Evolutionary conservation across 2,797 vertebrate species (phyloP).

Genomic region (Sphaeramia orbicularis): DNA sequence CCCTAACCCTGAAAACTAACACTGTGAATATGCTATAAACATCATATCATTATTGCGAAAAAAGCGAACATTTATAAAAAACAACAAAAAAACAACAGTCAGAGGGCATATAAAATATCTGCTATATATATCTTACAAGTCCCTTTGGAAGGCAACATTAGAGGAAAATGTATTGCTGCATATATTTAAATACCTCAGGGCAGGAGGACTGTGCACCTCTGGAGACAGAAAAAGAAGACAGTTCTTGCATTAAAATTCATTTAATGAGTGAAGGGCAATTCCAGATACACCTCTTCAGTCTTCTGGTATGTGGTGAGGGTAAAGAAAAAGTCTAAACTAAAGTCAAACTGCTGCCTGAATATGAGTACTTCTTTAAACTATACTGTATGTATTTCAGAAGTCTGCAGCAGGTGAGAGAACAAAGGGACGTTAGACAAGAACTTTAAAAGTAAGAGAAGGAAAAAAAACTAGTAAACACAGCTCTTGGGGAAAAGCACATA

Average conservation of each 20-base stretch:
- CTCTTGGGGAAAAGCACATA: slow-evolving; percentile 9
- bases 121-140: slow-evolving; percentile 1
- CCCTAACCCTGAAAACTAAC: too few relatives aligned
- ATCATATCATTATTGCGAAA: neutral
- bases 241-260: slow-evolving; percentile 12
- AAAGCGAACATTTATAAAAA: too few relatives aligned
- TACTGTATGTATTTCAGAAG: slow-evolving; percentile 1
- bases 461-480: neutral
- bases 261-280: slow-evolving; percentile 47
- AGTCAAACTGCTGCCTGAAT: slow-evolving; percentile 18
- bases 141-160: slow-evolving; percentile 3
- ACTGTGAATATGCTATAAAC: neutral
- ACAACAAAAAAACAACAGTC: neutral
- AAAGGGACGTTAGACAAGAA: neutral
- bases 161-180: slow-evolving; percentile 19
- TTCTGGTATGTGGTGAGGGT: slow-evolving; percentile 11
- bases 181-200: slow-evolving; percentile 33
- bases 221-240: slow-evolving; percentile 1
- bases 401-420: neutral
- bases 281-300: slow-evolving; percentile 27
- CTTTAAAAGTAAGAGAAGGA: neutral
- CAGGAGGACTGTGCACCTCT: slow-evolving; percentile 11
- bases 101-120: neutral
- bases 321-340: slow-evolving; percentile 15
- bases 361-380: slow-evolving; percentile 6